Evolutionary conservation across 2,888 invertebrate species (phyloP).

Genomic region (Uropetala carovei): DNA sequence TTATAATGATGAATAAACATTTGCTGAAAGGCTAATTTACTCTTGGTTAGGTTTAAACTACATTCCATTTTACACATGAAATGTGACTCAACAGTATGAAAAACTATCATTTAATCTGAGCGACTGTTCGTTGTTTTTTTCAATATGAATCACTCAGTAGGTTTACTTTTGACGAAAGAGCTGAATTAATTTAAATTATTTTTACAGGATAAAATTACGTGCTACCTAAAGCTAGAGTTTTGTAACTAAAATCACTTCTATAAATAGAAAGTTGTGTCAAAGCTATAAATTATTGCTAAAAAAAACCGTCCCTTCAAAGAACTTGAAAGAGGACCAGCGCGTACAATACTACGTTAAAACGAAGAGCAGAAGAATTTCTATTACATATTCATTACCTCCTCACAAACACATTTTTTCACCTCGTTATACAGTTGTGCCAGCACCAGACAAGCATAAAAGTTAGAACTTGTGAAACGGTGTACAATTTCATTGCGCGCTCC

Average conservation of each 20-base stretch:
- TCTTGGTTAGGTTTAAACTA: no score
- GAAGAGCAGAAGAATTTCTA: neutral
- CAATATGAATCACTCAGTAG: no score
- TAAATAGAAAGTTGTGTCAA: neutral
- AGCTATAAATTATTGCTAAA: neutral
- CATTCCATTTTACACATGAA: no score
- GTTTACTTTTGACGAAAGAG: no score
- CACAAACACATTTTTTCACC: neutral
- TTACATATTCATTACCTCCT: conserved; percentile 45
- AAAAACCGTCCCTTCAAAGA: neutral
- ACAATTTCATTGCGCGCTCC: conserved; percentile 35
- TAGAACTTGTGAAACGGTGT: conserved; percentile 13
- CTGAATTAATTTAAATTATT: no score
- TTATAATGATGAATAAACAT: no score
- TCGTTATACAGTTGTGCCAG: neutral
- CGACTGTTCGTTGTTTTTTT: no score
- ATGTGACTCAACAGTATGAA: no score
- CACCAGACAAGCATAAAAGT: conserved; percentile 36
- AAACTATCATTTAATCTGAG: no score
- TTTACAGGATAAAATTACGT: no score
- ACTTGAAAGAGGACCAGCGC: neutral
- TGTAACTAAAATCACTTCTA: neutral
- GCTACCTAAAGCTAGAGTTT: neutral
- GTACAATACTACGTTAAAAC: neutral
- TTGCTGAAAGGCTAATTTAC: no score